phyloP scores from a whole-genome alignment of 1,140 invertebrate genomes.

The Ctenoplectra terminalis region DNA sequence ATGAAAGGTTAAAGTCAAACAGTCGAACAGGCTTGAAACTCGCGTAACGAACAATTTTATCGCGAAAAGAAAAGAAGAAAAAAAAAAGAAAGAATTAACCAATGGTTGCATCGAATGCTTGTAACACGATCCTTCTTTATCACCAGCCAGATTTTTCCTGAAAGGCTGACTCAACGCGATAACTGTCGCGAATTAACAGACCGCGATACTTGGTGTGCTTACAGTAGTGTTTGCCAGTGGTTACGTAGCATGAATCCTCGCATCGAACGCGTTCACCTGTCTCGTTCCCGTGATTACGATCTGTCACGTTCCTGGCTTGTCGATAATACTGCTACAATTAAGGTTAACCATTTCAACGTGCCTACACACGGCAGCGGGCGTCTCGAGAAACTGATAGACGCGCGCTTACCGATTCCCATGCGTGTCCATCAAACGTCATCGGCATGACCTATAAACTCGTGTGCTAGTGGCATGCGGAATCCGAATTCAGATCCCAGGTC shows the following conservation, averaged over 20 bases:
- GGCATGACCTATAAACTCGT: constrained; percentile 20
- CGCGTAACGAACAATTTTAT: constrained; percentile 6
- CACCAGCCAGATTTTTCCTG: constrained; percentile 50
- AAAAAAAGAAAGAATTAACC: too few relatives aligned
- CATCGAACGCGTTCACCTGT: constrained; percentile 30
- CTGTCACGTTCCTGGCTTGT: constrained; percentile 12
- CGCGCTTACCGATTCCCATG: constrained; percentile 20
- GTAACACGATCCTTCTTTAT: constrained; percentile 28
- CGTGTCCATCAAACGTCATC: constrained; percentile 41
- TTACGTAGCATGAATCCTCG: not conserved
- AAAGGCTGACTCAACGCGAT: constrained; percentile 60
- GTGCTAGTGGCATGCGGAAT: not conserved
- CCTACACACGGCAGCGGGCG: not conserved
- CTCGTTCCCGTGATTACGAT: not conserved
- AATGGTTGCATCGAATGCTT: constrained; percentile 8
- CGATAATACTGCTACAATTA: constrained; percentile 23
- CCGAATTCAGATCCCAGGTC: not conserved
- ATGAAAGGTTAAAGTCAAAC: constrained; percentile 36
- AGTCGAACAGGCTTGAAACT: not conserved
- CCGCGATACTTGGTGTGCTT: constrained; percentile 64
- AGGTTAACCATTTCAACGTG: constrained; percentile 41
- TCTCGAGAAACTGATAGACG: constrained; percentile 26
- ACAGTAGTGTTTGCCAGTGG: too few relatives aligned
- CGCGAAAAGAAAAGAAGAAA: not conserved
- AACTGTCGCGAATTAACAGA: constrained; percentile 65